Base-by-base conservation (phyloP, 2,113 vertebrate genomes). In the Corydoras sp. region DNA sequence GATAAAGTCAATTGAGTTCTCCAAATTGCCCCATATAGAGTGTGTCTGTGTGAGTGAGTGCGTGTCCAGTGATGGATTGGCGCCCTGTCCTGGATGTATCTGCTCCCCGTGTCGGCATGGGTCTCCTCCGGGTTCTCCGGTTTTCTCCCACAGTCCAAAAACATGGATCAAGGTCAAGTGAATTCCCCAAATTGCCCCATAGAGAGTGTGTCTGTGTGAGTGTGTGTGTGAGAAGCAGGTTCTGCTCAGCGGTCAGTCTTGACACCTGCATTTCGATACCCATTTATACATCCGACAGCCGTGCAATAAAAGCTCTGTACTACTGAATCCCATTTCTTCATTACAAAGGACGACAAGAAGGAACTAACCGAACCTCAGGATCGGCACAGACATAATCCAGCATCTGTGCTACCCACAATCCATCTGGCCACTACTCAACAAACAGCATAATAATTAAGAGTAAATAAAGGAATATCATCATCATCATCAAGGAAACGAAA, bases 381-480 rank as follows among this genome's bases (percentile, higher is more conserved):
- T 63, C 29, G 74, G 56, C 77, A 80, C 74, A 79, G 71, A 79
- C 35, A 74, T 60, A 72, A 63, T 62, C 18, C 18, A 24, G 18
- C 18, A 24, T 24, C 18, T 24, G 18, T 24, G 18, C 18, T 24
- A 24, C 18, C 18, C 18, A 24, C 18, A 24, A 24, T 24, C 69
- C 54, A 61, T 69, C 70, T 70, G 65, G 67, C 51, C 32, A 35
- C 72, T 63, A 30, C n/a, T 14, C 32, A 18, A 43, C 11, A 65
- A 70, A 43, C 62, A 53, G 35, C 50, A 49, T 65, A 53, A 58
- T 43, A 0, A 29, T 65, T 32, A 51, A 59, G 64, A 59, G 35
- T 15, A 32, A 69, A 51, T 58, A 56, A 24, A 74, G 51, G 58
- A 61, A 72, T 30, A 24, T 24, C 18, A 24, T 24, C 18, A 24